A percentile compares a stretch with the other conserved stretches of the same genome.
phyloP scores from a whole-genome alignment of 2,888 invertebrate species.

The Idaea aversata region DNA sequence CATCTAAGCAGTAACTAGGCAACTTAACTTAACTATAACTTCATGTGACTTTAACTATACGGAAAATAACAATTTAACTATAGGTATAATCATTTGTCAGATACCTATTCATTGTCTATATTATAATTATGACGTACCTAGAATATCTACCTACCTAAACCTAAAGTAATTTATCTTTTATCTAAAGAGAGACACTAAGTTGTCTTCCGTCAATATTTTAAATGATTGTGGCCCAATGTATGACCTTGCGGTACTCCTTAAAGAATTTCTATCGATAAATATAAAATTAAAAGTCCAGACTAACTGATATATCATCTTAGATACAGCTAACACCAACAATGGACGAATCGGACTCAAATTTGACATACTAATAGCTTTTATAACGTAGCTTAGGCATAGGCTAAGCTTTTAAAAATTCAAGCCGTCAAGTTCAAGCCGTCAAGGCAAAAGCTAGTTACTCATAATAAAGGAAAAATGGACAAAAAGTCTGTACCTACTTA shows the following conservation, averaged over 20 bases:
- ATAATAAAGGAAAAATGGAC: no score
- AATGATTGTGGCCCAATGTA: neutral
- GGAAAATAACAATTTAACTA: neutral
- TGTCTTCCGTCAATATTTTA: neutral
- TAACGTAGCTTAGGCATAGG: no score
- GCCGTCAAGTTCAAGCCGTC: no score
- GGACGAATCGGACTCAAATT: no score
- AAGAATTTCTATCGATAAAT: neutral
- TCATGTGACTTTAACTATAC: neutral
- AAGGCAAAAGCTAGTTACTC: no score
- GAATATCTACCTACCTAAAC: neutral
- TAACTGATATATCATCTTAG: no score
- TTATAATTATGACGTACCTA: neutral
- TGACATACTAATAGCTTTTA: no score
- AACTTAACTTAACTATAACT: neutral
- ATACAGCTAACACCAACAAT: no score
- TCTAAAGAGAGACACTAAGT: slow-evolving; percentile 79
- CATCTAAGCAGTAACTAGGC: neutral
- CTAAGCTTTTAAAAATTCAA: no score
- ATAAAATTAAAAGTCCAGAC: no score
- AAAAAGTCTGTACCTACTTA: no score
- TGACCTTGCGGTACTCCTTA: neutral
- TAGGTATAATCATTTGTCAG: neutral
- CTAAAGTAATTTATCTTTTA: no score
- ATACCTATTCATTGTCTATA: neutral